Evolutionary conservation across 1,140 invertebrate species (phyloP).

Genomic region (Araneus ventricosus): DNA sequence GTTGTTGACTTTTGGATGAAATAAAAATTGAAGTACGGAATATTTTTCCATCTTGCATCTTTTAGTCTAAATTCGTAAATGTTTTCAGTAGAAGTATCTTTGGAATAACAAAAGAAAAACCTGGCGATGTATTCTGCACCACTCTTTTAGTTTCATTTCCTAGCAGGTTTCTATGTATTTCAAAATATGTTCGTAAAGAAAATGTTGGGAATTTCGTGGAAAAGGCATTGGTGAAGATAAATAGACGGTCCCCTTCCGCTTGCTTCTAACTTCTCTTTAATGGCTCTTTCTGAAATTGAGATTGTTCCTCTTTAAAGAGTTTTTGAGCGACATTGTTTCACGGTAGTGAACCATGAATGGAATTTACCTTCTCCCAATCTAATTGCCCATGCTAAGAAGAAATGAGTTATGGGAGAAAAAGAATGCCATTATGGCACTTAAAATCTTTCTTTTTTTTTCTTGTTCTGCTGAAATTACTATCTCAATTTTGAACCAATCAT

Average conservation of each 20-base stretch:
- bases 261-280: neutral
- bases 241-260: neutral
- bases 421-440: neutral
- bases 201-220: neutral
- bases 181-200: neutral
- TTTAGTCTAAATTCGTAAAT: too few relatives aligned
- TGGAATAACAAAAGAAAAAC: too few relatives aligned
- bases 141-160: too few relatives aligned
- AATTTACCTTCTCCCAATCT: neutral
- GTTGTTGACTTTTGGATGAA: too few relatives aligned
- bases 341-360: neutral
- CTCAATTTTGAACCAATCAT: neutral
- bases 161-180: too few relatives aligned
- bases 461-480: neutral
- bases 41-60: too few relatives aligned
- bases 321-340: constrained; percentile 39
- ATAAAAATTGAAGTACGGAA: too few relatives aligned
- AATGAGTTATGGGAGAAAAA: neutral
- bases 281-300: neutral
- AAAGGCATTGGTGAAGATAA: neutral
- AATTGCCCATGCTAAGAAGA: neutral
- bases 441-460: too few relatives aligned
- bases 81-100: too few relatives aligned
- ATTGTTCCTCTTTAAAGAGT: neutral
- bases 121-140: too few relatives aligned